A percentile compares a stretch with the other conserved stretches of the same genome.
Evolutionary conservation across 2,113 vertebrate species (phyloP).

Genomic region (Pimephales promelas): DNA sequence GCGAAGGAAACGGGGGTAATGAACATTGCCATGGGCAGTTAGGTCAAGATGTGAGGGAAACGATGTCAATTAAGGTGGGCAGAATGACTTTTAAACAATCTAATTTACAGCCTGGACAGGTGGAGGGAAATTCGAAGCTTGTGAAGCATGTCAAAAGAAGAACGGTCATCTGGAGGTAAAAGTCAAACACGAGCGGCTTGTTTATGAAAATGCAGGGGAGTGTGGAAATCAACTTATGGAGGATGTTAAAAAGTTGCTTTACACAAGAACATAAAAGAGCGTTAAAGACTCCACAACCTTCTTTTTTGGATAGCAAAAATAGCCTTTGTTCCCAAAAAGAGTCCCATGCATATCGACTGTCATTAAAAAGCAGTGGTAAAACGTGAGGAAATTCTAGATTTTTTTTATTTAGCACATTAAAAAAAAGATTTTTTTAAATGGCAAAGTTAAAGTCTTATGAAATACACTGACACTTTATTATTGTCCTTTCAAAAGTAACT

Average conservation of each 20-base stretch:
- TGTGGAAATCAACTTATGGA: slow-evolving; percentile 46
- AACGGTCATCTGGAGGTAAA: slow-evolving; percentile 72
- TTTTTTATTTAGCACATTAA: too few species aligned
- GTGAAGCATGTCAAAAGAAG: slow-evolving; percentile 73
- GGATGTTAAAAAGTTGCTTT: slow-evolving; percentile 17
- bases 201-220: slow-evolving; percentile 71
- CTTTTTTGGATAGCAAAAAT: neutral
- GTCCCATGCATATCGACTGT: too few species aligned
- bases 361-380: too few species aligned
- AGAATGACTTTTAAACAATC: slow-evolving; percentile 83
- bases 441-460: too few species aligned
- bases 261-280: neutral
- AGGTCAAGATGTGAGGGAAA: slow-evolving; percentile 80
- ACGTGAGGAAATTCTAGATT: too few species aligned
- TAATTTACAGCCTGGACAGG: slow-evolving; percentile 76
- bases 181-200: slow-evolving; percentile 67
- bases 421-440: too few species aligned
- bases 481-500: too few species aligned
- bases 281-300: neutral
- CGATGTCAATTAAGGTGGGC: slow-evolving; percentile 77
- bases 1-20: slow-evolving; percentile 48
- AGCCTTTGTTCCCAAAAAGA: too few species aligned
- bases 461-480: too few species aligned
- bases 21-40: slow-evolving; percentile 74
- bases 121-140: slow-evolving; percentile 67